A percentile compares a stretch with the other conserved stretches of the same genome.
Conservation (phyloP, 1,140 invertebrate species). For the Pissodes strobi region DNA sequence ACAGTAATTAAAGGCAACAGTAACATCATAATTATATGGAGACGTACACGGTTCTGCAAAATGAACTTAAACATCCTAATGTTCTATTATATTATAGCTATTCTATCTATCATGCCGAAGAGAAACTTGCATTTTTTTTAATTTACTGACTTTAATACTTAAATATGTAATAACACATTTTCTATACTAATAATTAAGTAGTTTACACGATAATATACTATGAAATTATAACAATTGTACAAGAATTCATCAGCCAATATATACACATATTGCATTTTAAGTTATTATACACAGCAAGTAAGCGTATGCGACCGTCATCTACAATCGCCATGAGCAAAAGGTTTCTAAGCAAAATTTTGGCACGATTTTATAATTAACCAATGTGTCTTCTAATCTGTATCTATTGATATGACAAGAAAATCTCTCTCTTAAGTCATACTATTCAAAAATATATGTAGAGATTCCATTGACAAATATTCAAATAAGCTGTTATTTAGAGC, state of each 20-base stretch:
- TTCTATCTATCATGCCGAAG: conserved; percentile 16
- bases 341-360: conserved; percentile 54
- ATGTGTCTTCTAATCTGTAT: conserved; percentile 20
- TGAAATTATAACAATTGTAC: conserved; percentile 57
- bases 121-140: conserved; percentile 35
- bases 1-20: no score
- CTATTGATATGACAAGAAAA: conserved; percentile 33
- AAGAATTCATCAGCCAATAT: conserved; percentile 52
- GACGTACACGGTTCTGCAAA: no score
- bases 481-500: conserved; percentile 38
- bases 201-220: conserved; percentile 52
- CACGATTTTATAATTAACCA: conserved; percentile 44
- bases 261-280: conserved; percentile 55
- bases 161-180: conserved; percentile 48
- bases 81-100: no score
- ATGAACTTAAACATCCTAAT: no score
- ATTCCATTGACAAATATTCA: conserved; percentile 26
- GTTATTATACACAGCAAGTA: conserved; percentile 54
- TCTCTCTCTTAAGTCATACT: conserved; percentile 4
- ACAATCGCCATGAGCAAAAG: conserved; percentile 51
- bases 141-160: conserved; percentile 26
- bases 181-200: conserved; percentile 41
- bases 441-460: conserved; percentile 28
- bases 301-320: conserved; percentile 47
- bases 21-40: no score